Evolutionary conservation across 2,888 invertebrate genomes (phyloP), one percentile per base, ranked within the genome.

Genomic region (Lithophane leautieri): DNA sequence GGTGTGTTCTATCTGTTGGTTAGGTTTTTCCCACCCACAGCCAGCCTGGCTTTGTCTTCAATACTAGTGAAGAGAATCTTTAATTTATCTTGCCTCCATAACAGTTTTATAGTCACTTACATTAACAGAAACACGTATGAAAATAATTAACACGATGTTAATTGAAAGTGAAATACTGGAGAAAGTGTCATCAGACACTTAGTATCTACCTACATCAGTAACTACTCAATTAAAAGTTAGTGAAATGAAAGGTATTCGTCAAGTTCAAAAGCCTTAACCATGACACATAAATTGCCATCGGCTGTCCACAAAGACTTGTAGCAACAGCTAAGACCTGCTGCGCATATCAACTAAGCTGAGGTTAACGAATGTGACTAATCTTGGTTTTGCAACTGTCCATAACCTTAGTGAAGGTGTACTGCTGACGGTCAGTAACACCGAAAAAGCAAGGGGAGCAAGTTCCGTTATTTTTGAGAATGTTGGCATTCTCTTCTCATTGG

Each of bases 201-300:
- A 56, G 54, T 14, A 28, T 2, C 22, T 60, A 40, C 25, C 25
- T 22, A 58, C 9, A 8, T 28, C 25, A n/a, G 19, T 58, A 22
- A 3, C 11, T 2, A 19, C 44, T 65, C 65, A 66, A n/a, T 62
- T 70, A 77, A 69, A 25, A 52, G 12, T 63, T 60, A 52, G 58
- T 34, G 25, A 68, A 40, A 75, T 25, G 8, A 63, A 56, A 77
- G 52, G 8, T 63, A 61, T 28, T 14, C 16, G 58, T 50, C 73
- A 85, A 84, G 86, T 88, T 89, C 82, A 88, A 83, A 72, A 79
- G 71, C 83, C 85, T 81, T 89, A 89, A 79, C 91, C 91, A 87
- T 92, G 93, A 93, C 93, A 93, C 91, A 92, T 91, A 91, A 92
- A 91, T 91, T 87, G 87, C 84, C 85, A 86, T 89, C 82, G 85